A percentile compares a stretch with the other conserved stretches of the same genome.
phyloP scores from a whole-genome alignment of 2,113 vertebrate genomes.

The Aplodontia rufa region DNA sequence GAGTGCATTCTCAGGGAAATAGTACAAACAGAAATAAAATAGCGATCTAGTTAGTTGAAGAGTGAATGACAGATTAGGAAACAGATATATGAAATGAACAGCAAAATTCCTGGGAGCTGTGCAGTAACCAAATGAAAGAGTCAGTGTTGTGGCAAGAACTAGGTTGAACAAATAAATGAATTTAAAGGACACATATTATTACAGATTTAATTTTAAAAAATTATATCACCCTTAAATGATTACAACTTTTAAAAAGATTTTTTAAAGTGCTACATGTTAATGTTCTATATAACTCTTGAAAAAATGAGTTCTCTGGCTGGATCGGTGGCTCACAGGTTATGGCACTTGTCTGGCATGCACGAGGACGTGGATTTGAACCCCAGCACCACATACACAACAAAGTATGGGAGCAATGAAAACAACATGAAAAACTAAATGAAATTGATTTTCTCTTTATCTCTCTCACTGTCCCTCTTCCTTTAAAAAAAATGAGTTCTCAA shows the following conservation, averaged over 20 bases:
- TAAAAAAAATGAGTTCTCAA: neutral
- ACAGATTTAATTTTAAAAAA: neutral
- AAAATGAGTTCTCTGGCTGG: too few species aligned
- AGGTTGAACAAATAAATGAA: neutral
- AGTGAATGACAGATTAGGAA: neutral
- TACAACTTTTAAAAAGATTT: neutral
- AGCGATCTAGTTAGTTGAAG: neutral
- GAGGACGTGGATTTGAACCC: too few species aligned
- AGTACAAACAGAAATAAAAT: constrained; percentile 1
- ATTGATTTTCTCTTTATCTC: too few species aligned
- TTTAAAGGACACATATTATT: neutral
- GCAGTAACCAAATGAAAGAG: neutral
- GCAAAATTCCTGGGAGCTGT: neutral
- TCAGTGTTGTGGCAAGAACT: neutral
- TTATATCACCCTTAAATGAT: neutral
- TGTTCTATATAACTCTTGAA: neutral
- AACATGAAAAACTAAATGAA: too few species aligned
- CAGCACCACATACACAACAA: too few species aligned
- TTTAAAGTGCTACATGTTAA: neutral
- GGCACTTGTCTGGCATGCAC: too few species aligned
- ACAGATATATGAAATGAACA: neutral
- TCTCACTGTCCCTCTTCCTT: too few species aligned
- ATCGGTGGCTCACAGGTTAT: too few species aligned
- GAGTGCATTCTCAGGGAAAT: neutral
- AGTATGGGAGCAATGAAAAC: too few species aligned